A percentile compares a stretch with the other conserved stretches of the same genome.
These are phyloP conservation scores for Ptychodera flava DNA, from an alignment of 35 echinoderm and acorn worm genomes.

Conservation along the genomic window DNA sequence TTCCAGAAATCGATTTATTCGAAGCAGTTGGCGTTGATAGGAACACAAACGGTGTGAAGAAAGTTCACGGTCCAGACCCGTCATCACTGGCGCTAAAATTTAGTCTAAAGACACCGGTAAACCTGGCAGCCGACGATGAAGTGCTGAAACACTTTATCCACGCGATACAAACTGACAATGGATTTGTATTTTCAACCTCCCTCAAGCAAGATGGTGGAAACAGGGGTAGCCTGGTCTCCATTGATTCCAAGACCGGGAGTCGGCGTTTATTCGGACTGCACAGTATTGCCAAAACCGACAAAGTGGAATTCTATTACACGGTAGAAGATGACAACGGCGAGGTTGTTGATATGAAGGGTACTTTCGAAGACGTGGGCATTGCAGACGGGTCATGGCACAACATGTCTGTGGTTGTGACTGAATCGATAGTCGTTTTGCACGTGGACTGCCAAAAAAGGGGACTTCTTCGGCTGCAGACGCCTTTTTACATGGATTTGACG, in stretches of 20 bases:
- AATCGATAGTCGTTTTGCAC: conserved; percentile 25
- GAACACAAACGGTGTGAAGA: conserved; percentile 23
- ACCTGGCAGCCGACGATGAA: conserved; percentile 11
- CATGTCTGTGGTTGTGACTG: conserved; percentile 20
- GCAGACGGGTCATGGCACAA: conserved; percentile 20
- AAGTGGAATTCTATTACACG: conserved; percentile 20
- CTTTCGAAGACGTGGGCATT: conserved; percentile 5
- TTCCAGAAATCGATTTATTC: conserved; percentile 39
- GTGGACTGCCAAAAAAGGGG: conserved; percentile 40
- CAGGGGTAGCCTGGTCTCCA: conserved; percentile 34
- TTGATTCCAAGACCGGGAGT: conserved; percentile 7
- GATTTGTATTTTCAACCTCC: conserved; percentile 8
- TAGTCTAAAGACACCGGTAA: conserved; percentile 14
- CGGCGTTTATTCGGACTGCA: conserved; percentile 27
- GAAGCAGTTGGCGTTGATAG: conserved; percentile 13
- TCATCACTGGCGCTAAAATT: conserved; percentile 24
- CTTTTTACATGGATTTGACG: conserved; percentile 24
- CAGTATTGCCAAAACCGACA: conserved; percentile 18
- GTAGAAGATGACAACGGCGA: neutral
- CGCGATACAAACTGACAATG: conserved; percentile 8
- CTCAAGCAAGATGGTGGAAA: conserved; percentile 32
- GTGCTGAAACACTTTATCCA: conserved; percentile 17
- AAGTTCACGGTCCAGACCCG: conserved; percentile 24
- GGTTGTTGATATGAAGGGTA: neutral
- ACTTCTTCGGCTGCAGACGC: conserved; percentile 2